Conservation (phyloP, 2,888 invertebrate genomes). For the Pachydiplax longipennis region DNA sequence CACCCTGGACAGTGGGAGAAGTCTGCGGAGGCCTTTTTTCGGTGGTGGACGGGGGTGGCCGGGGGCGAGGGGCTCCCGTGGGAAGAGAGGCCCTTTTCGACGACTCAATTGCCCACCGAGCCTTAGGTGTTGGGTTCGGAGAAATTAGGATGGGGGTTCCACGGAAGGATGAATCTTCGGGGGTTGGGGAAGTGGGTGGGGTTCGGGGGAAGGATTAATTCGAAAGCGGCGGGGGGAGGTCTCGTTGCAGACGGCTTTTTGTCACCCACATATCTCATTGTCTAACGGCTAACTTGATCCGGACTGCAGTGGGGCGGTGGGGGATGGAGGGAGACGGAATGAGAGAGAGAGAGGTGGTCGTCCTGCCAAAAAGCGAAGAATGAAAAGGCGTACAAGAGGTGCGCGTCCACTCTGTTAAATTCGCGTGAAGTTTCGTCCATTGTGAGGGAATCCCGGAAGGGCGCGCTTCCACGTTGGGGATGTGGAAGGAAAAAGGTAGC, state of each 20-base stretch:
- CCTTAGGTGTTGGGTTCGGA: not conserved
- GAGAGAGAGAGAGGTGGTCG: not conserved
- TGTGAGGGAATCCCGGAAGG: not conserved
- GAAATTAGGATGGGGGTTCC: not conserved
- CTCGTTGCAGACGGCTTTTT: not conserved
- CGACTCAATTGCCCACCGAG: conserved; percentile 26
- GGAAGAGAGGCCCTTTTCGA: conserved; percentile 26
- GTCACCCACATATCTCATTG: not conserved
- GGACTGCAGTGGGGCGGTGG: not conserved
- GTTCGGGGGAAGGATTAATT: not conserved
- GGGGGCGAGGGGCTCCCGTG: conserved; percentile 2
- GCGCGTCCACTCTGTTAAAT: not conserved
- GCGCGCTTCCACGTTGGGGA: not conserved
- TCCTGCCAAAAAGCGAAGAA: not conserved
- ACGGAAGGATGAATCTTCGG: not conserved
- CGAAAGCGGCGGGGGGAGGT: not conserved
- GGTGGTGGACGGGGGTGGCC: not conserved
- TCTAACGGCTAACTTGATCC: not conserved
- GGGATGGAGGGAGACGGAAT: not conserved
- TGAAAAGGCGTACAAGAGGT: not conserved
- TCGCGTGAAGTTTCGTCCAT: conserved; percentile 21
- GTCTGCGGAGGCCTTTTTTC: not conserved
- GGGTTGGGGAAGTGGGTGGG: not conserved
- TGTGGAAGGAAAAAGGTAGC: not conserved
- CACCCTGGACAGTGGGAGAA: not conserved